Conservation (phyloP, 2,888 invertebrate species). For the Drosophila aldrichi region DNA sequence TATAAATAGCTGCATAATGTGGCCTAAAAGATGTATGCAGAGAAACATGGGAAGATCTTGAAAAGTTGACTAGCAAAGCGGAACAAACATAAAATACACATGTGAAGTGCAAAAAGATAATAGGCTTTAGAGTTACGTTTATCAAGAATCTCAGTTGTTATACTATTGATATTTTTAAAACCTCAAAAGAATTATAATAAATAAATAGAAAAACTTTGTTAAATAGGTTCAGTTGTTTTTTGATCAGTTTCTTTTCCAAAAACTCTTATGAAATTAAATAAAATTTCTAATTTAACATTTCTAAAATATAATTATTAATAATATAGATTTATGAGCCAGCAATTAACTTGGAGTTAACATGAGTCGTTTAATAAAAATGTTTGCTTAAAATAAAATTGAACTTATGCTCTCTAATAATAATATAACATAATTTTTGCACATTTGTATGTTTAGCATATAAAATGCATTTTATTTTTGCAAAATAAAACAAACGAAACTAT, state of each 20-base stretch:
- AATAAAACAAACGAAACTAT: conserved; percentile 24
- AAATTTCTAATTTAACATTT: conserved; percentile 4
- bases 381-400: not conserved
- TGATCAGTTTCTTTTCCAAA: not conserved
- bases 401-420: not conserved
- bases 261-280: not conserved
- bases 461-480: conserved; percentile 39
- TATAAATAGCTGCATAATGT: too few species aligned
- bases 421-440: not conserved
- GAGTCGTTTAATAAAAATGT: not conserved
- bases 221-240: not conserved
- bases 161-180: too few species aligned
- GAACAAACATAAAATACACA: too few species aligned
- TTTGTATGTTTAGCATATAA: conserved; percentile 20
- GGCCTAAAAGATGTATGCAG: too few species aligned
- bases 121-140: too few species aligned
- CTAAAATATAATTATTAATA: not conserved
- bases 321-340: not conserved
- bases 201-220: not conserved
- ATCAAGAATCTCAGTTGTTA: too few species aligned
- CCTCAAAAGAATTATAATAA: not conserved
- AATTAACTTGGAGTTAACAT: not conserved
- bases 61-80: too few species aligned
- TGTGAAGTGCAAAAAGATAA: too few species aligned
- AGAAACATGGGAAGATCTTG: too few species aligned